Conservation (phyloP, 2,888 invertebrate genomes). For the Marronus borbonicus region DNA sequence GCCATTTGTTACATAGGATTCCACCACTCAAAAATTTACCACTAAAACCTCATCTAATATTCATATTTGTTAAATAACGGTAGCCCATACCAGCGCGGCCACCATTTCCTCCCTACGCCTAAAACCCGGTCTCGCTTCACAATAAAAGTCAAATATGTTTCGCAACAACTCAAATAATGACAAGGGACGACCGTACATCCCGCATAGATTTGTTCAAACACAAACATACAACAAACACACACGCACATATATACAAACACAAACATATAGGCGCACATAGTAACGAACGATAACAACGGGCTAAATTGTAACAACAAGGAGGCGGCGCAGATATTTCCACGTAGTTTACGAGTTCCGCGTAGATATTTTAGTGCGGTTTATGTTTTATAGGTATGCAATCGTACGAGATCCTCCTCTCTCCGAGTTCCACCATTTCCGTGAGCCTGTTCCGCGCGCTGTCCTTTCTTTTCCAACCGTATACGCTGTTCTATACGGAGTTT, state of each 20-base stretch:
- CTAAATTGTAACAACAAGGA: slow-evolving; percentile 21
- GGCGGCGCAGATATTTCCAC: slow-evolving; percentile 18
- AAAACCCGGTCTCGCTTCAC: slow-evolving; percentile 19
- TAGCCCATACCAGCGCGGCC: no score
- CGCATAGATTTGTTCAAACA: slow-evolving; percentile 17
- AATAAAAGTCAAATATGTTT: slow-evolving; percentile 36
- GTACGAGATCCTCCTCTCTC: slow-evolving; percentile 9
- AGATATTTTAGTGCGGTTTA: slow-evolving; percentile 36
- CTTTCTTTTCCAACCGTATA: background rate
- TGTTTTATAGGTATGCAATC: slow-evolving; percentile 36
- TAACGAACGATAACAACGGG: slow-evolving; percentile 23
- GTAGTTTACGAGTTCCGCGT: slow-evolving; percentile 31
- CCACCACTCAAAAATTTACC: no score
- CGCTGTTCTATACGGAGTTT: slow-evolving; percentile 5
- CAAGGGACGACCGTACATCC: slow-evolving; percentile 31
- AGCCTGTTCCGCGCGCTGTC: slow-evolving; percentile 9
- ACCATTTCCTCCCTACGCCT: background rate
- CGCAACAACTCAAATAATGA: slow-evolving; percentile 24
- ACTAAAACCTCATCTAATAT: no score
- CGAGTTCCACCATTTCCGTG: slow-evolving; percentile 12
- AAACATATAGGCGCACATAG: slow-evolving; percentile 9
- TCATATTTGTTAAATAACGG: no score
- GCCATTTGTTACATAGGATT: no score
- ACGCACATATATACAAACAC: slow-evolving; percentile 32
- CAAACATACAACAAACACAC: slow-evolving; percentile 29